Evolutionary conservation across 2,113 vertebrate genomes (phyloP).

Genomic region (Calonectris borealis): DNA sequence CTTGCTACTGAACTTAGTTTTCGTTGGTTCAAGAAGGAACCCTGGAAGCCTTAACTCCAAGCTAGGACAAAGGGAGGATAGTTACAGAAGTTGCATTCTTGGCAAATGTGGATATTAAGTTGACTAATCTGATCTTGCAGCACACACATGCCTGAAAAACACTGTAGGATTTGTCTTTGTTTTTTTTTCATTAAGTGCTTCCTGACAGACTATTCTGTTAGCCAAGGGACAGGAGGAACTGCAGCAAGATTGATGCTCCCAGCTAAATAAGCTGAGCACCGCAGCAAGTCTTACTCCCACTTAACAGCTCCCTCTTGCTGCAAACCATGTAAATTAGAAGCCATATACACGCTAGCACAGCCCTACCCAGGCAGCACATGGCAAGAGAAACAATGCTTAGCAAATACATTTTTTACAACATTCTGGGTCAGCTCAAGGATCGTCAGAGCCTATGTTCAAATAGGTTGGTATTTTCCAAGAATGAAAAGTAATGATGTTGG

Average conservation of each 20-base stretch:
- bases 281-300: not conserved
- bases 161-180: not conserved
- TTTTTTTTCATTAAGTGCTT: not conserved
- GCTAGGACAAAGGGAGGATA: not conserved
- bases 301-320: slow-evolving; percentile 55
- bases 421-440: not conserved
- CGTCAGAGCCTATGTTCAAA: not conserved
- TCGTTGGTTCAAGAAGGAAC: not conserved
- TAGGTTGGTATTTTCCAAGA: not conserved
- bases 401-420: not conserved
- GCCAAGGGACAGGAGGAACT: not conserved
- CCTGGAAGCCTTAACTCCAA: not conserved
- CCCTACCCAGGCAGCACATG: not conserved
- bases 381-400: not conserved
- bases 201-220: not conserved
- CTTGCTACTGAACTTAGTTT: not conserved
- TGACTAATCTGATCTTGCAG: not conserved
- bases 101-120: not conserved
- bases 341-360: not conserved
- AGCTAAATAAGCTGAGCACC: not conserved
- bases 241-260: slow-evolving; percentile 3
- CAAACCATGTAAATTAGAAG: slow-evolving; percentile 20
- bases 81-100: not conserved
- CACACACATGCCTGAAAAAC: not conserved
- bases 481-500: not conserved